Base-by-base conservation (phyloP, 2,888 invertebrate species). In the Nebria salina region DNA sequence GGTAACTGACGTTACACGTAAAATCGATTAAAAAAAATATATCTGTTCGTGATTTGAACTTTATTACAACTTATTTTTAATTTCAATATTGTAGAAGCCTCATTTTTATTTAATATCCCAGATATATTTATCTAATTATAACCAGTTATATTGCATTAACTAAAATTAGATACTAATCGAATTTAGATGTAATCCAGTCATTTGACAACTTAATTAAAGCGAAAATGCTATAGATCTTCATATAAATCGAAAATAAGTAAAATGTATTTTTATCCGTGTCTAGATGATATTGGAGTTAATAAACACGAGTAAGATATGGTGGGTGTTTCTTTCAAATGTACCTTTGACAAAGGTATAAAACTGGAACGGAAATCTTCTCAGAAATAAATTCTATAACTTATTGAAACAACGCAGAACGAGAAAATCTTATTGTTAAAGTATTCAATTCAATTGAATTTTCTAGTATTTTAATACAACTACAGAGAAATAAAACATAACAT, bases 351-450 rank as follows among this genome's bases (percentile, higher is more conserved):
- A 34, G 34, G 34, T 34, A 34, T 34, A 34, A 4, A 34, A 66
- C 25, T 66, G 66, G 66, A 15, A 20, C 13, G 66, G 13, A 8
- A 66, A 15, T 25, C 15, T 15, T 15, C 66, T 66, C 66, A n/a
- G 66, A 66, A 66, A 66, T 25, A 66, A 66, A 66, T 66, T 66
- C 66, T 25, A 13, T 25, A 66, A 66, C 66, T 66, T 13, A 66
- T 66, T 13, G 66, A 20, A 66, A 25, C 25, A n/a, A 66, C 66
- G 15, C 25, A 66, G 15, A 66, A 20, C 25, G 66, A 7, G n/a
- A 66, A 65, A 66, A 11, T 8, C 25, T 66, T 25, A 66, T 66
- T 66, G 66, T 66, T 25, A 66, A 66, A 66, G 34, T 34, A 34
- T 34, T 34, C 34, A 54, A 54, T 9, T 43, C 43, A 43, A 43